Evolutionary conservation across 2,888 invertebrate genomes (phyloP).

Genomic region (Doris montereyensis): DNA sequence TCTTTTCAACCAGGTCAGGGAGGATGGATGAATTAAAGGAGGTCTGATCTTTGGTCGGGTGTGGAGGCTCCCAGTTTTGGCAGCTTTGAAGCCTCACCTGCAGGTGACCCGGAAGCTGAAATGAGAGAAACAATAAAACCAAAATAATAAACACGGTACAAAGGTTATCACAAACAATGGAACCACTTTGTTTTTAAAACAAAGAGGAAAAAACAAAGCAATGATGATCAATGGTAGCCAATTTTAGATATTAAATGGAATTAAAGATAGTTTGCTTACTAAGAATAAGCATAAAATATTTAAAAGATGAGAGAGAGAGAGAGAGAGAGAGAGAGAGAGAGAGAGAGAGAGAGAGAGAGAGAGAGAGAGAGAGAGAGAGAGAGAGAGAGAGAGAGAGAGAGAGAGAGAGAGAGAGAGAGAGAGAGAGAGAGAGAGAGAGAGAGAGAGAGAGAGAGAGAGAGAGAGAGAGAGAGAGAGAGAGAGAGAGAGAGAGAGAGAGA

Average conservation of each 20-base stretch:
- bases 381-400: conserved; percentile 11
- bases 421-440: conserved; percentile 5
- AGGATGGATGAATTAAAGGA: conserved; percentile 72
- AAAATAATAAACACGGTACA: no score
- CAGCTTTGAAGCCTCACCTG: conserved; percentile 90
- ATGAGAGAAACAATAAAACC: no score
- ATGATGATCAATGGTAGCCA: no score
- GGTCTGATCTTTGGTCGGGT: conserved; percentile 69
- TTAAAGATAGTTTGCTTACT: no score
- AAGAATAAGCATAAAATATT: not conserved
- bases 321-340: not conserved
- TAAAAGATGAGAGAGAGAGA: conserved; percentile 12
- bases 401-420: conserved; percentile 12
- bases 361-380: conserved; percentile 3
- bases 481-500: conserved; percentile 28
- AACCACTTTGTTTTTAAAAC: no score
- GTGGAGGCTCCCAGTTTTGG: conserved; percentile 83
- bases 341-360: not conserved
- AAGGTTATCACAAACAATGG: no score
- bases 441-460: conserved; percentile 10
- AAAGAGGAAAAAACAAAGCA: no score
- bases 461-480: conserved; percentile 22
- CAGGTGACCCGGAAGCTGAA: conserved; percentile 90
- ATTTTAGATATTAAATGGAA: no score
- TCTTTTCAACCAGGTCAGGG: conserved; percentile 88